A percentile compares a stretch with the other conserved stretches of the same genome.
These are phyloP conservation scores for Amblyornis subalaris DNA, from an alignment of 2,113 vertebrate species.

Conservation along the genomic window DNA sequence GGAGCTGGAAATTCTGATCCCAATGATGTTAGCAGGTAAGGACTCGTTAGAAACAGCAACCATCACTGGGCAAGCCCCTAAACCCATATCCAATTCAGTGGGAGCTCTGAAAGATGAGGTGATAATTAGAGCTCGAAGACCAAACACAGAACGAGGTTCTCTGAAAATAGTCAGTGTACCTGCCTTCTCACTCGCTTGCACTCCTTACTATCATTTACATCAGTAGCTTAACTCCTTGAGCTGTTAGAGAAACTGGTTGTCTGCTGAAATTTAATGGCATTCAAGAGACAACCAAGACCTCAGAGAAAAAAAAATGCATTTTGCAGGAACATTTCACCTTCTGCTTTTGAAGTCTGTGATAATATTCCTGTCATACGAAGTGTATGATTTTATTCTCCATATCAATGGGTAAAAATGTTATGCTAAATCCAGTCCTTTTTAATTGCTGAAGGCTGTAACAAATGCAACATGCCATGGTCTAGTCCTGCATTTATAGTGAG, in stretches of 20 bases:
- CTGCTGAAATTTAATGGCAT: not conserved
- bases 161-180: not conserved
- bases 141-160: not conserved
- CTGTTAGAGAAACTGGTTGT: not conserved
- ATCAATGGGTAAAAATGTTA: not conserved
- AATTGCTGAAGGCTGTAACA: constrained; percentile 8
- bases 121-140: not conserved
- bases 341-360: not conserved
- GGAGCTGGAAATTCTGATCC: not conserved
- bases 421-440: not conserved
- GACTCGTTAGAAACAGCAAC: not conserved
- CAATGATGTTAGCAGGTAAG: not conserved
- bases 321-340: not conserved
- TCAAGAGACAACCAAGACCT: not conserved
- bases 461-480: not conserved
- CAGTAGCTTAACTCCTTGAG: not conserved
- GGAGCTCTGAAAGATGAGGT: not conserved
- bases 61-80: not conserved
- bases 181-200: not conserved
- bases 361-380: not conserved
- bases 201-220: not conserved
- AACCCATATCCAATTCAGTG: not conserved
- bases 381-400: not conserved
- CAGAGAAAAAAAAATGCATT: not conserved
- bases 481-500: not conserved